These are phyloP conservation scores for Parthenolecanium corni DNA, from an alignment of 2,888 invertebrate genomes.

Conservation along the genomic window DNA sequence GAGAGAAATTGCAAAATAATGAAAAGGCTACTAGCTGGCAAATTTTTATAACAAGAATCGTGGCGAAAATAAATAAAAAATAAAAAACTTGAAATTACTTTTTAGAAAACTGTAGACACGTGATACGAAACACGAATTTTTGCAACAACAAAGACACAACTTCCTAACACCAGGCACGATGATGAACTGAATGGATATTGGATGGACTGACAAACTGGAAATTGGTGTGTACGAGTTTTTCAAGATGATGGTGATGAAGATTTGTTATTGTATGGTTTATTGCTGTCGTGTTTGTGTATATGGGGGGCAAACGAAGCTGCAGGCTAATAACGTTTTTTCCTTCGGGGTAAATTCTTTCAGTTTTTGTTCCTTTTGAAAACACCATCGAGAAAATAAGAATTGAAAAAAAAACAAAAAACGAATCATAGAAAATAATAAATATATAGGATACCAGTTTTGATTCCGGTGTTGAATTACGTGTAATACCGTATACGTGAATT, in stretches of 20 bases:
- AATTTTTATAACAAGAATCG: too few species aligned
- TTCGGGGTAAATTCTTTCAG: constrained; percentile 21
- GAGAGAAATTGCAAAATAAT: too few species aligned
- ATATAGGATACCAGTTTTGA: too few species aligned
- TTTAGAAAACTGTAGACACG: too few species aligned
- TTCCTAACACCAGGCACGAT: not conserved
- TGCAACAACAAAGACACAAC: not conserved
- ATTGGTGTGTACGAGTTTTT: not conserved
- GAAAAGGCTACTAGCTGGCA: too few species aligned
- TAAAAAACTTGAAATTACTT: too few species aligned
- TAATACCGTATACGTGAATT: too few species aligned
- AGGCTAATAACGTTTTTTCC: constrained; percentile 24
- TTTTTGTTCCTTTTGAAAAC: not conserved
- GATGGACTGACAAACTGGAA: not conserved
- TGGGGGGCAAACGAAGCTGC: constrained; percentile 13
- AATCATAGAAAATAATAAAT: too few species aligned
- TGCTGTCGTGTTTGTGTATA: constrained; percentile 4
- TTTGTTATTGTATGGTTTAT: constrained; percentile 19
- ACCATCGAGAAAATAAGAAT: not conserved
- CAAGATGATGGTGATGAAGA: not conserved
- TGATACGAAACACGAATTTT: not conserved
- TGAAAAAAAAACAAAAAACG: too few species aligned
- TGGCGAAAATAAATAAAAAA: too few species aligned
- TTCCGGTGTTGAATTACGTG: too few species aligned
- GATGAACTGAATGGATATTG: not conserved